These are phyloP conservation scores for Nomada goodeniana DNA, from an alignment of 2,888 invertebrate genomes.

Conservation along the genomic window DNA sequence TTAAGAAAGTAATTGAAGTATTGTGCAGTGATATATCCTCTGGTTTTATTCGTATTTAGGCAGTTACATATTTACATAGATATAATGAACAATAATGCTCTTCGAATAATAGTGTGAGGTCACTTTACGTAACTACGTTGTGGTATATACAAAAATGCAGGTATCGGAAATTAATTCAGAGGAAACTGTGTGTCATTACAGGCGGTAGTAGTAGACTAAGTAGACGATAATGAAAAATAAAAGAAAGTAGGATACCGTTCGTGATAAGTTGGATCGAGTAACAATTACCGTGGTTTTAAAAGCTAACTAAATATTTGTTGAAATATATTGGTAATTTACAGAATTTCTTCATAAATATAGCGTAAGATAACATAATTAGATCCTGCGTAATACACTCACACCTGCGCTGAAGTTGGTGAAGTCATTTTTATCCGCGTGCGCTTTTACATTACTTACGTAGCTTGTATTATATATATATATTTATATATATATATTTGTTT, in stretches of 20 bases:
- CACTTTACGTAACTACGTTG: conserved; percentile 71
- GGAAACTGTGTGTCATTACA: conserved; percentile 29
- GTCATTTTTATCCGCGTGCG: conserved; percentile 62
- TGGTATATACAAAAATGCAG: conserved; percentile 78
- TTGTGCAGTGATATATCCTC: conserved; percentile 74
- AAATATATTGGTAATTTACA: conserved; percentile 63
- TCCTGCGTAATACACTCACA: conserved; percentile 55
- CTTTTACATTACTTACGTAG: conserved; percentile 62
- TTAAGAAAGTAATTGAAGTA: conserved; percentile 29
- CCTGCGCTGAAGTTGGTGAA: conserved; percentile 62
- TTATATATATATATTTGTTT: conserved; percentile 54
- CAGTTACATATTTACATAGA: conserved; percentile 84
- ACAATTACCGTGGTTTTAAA: conserved; percentile 44
- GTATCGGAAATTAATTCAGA: conserved; percentile 61
- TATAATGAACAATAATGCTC: conserved; percentile 80
- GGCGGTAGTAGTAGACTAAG: conserved; percentile 32
- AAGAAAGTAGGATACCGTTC: conserved; percentile 36
- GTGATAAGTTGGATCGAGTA: conserved; percentile 43
- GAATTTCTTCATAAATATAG: conserved; percentile 51
- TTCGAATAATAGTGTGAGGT: conserved; percentile 64
- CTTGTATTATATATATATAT: conserved; percentile 66
- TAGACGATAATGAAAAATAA: conserved; percentile 41
- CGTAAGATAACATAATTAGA: conserved; percentile 47
- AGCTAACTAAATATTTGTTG: conserved; percentile 51
- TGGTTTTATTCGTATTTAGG: conserved; percentile 79